These are phyloP conservation scores for Myotis myotis DNA, from an alignment of 2,797 vertebrate genomes.

Conservation along the genomic window DNA sequence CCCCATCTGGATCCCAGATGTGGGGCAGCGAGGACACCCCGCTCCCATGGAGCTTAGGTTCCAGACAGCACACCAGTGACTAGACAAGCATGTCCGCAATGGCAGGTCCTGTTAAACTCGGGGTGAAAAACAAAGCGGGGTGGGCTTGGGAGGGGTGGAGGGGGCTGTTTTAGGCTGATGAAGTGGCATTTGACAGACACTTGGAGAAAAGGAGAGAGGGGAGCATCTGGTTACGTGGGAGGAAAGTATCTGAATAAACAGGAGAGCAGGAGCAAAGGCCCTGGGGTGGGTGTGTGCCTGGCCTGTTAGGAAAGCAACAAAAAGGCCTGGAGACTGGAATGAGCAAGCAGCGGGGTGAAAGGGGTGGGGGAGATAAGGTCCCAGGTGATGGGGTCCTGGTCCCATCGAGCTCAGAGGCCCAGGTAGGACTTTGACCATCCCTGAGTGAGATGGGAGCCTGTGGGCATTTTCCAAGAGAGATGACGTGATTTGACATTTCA, in stretches of 20 bases:
- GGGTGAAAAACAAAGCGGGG: background rate
- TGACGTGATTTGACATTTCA: background rate
- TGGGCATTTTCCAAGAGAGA: background rate
- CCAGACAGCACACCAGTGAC: rapidly evolving
- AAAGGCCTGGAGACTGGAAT: rapidly evolving
- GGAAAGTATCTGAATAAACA: background rate
- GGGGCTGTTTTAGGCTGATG: background rate
- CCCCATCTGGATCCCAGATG: background rate
- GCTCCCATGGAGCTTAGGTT: background rate
- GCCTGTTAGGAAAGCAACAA: rapidly evolving
- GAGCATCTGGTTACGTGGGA: background rate
- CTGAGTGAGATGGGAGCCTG: background rate
- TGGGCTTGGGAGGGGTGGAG: rapidly evolving
- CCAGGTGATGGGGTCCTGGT: background rate
- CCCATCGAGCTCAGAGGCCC: background rate
- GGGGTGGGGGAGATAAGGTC: background rate
- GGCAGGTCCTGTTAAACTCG: rapidly evolving
- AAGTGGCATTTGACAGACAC: background rate
- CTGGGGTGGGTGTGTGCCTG: background rate
- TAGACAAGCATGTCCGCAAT: background rate
- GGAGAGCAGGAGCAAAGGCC: background rate
- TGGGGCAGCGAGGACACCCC: rapidly evolving
- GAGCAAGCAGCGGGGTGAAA: background rate
- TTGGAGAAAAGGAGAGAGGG: background rate
- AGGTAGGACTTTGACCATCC: background rate